Base-by-base conservation (phyloP, 2,888 invertebrate genomes). In the Trachelus stipa region DNA sequence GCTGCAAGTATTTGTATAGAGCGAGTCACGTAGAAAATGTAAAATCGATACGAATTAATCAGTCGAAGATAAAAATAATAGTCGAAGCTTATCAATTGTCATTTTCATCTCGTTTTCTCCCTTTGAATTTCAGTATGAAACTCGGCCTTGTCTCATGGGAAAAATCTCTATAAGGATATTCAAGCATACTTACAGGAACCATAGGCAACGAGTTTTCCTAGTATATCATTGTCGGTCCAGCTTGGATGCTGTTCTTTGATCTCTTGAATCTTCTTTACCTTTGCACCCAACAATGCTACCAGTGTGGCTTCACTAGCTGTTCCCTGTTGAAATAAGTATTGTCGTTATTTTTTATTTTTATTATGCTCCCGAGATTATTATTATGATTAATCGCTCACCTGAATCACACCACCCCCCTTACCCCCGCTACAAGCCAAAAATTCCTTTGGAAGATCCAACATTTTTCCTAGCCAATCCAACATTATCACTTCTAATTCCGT, bases 291-390 rank as follows among this genome's bases (percentile, higher is more conserved):
- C 15, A 99, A 93, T 0, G 97, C 97, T 1, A 99, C 97, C 76
- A 98, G 92, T 0, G 98, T 98, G 9, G 98, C 97, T 91, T 99
- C 98, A 89, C 98, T 98, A 68, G 98, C 98, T 0, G 98, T 98
- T 76, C 98, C 97, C 93, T 98, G 95, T 84, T 40, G 23, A 40
- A 6, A 15, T 23, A 40, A 15, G 15, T 23, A 0, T 40, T 23
- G 40, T 40, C 15, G 2, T 23, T 37, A 37, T 4, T 4, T 12
- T 9, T 6, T 9, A 23, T 15, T 40, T 0, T 0, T 40, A 23
- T 9, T 23, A 6, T 40, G 1, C 15, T 40, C 15, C 4, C 40
- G 6, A 40, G 23, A 40, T 40, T 40, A 23, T 40, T 40, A 23
- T 40, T 40, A 40, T 9, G 1, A 40, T 40, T 40, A 23, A 40